Evolutionary conservation across 2,113 vertebrate species (phyloP), one percentile per base, ranked within the genome.

Genomic region (Microtus oregoni): DNA sequence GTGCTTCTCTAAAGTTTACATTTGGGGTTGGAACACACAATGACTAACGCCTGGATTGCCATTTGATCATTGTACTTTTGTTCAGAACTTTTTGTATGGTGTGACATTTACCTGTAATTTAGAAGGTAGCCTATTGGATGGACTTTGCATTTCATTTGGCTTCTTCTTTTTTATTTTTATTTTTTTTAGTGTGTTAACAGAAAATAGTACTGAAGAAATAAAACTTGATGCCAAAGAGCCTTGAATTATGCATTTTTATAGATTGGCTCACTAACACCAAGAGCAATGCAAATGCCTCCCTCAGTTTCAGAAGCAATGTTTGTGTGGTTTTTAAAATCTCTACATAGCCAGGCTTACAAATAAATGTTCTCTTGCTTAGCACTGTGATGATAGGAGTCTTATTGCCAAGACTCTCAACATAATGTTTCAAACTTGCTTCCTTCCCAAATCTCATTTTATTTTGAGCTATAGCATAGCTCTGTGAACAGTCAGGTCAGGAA

Each of bases 371-470:
- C 73, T 90, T 78, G 35, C 52, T 97, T 79, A 77, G 81, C 38
- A 92, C 20, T 92, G 7, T 83, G 91, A 81, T 93, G 88, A 65
- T 91, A 85, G 70, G 75, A 73, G 68, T 95, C 81, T 92, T 86
- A 30, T 92, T 97, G 90, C 95, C 76, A 95, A 92, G 94, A 77
- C 20, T 92, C 96, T 94, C 58, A 86, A n/a, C 72, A 90, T 96
- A 96, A 91, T 96, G 88, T 96, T 96, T 97, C 81, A 97, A 92
- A 96, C 75, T 90, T 5, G 2, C 35, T 97, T 97, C 81, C 41
- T 96, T 96, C 86, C 35, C 76, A 93, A 98, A 86, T 87, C 85
- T 88, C 52, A 70, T 92, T 97, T 96, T 96, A 89, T 96, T 97
- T 96, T 96, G 86, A 97, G 78, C 68, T 94, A 13, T 78, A 91